Evolutionary conservation across 2,797 vertebrate species (phyloP).

Genomic region (Coregonus suidteri): DNA sequence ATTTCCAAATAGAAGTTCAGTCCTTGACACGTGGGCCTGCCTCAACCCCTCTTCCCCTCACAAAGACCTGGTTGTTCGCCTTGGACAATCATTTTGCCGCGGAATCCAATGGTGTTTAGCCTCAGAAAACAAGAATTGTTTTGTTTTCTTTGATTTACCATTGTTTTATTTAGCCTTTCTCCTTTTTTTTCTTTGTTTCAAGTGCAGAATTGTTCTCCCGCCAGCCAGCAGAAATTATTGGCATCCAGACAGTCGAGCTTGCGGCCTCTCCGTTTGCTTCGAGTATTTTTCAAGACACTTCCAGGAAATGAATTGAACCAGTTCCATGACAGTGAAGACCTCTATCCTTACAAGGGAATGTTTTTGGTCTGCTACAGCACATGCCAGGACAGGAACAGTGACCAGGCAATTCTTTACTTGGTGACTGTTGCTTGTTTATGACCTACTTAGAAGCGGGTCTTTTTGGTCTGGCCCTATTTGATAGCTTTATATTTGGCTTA

Average conservation of each 20-base stretch:
- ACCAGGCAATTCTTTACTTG: background rate
- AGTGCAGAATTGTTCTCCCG: conserved; percentile 50
- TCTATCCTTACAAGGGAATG: conserved; percentile 8
- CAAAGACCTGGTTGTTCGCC: conserved; percentile 61
- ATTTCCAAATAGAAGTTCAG: conserved; percentile 18
- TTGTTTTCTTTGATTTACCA: no score
- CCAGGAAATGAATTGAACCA: background rate
- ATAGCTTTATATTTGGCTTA: conserved; percentile 1
- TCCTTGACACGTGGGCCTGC: conserved; percentile 9
- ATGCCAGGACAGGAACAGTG: conserved; percentile 1
- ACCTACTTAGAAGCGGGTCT: background rate
- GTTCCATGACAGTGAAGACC: background rate
- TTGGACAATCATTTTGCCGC: conserved; percentile 37
- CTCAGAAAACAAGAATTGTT: conserved; percentile 18
- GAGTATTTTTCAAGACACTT: conserved; percentile 8
- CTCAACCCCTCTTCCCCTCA: conserved; percentile 40
- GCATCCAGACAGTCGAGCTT: conserved; percentile 14
- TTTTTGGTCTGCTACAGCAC: conserved; percentile 6
- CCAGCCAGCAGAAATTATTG: background rate
- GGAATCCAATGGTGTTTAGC: conserved; percentile 39
- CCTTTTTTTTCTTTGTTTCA: no score
- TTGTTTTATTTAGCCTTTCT: no score
- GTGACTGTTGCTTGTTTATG: background rate
- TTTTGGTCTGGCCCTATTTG: background rate
- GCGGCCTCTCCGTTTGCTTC: conserved; percentile 15